Conservation (phyloP, 2,888 invertebrate species). For the Yponomeuta plumbellus region DNA sequence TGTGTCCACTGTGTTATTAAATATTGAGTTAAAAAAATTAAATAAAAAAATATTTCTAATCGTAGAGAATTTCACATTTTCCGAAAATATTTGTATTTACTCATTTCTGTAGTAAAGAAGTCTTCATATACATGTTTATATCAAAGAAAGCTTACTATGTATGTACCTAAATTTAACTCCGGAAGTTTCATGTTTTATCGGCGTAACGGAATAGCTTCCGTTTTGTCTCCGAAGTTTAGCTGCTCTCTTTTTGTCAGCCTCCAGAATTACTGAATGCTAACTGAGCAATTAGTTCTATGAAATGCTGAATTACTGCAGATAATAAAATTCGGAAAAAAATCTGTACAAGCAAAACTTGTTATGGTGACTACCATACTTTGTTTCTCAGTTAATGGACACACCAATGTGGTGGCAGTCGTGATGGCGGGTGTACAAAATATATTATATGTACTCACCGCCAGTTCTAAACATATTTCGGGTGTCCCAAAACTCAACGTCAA, state of each 20-base stretch:
- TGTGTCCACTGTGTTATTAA: constrained; percentile 34
- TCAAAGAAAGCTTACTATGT: neutral
- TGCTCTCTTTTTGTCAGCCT: neutral
- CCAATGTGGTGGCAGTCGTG: too few relatives aligned
- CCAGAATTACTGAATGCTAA: neutral
- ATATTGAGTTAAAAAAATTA: constrained; percentile 21
- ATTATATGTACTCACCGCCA: too few relatives aligned
- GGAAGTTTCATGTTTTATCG: neutral
- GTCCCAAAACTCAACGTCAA: too few relatives aligned
- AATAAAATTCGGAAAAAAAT: too few relatives aligned
- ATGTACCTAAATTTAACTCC: neutral
- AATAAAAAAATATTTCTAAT: constrained; percentile 16
- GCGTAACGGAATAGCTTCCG: neutral
- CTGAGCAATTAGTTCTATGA: neutral
- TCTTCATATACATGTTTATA: constrained; percentile 14
- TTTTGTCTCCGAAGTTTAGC: neutral
- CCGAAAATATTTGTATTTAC: constrained; percentile 10
- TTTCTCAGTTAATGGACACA: too few relatives aligned
- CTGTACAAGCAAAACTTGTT: too few relatives aligned
- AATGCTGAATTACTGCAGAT: too few relatives aligned
- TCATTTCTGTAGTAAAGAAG: constrained; percentile 7
- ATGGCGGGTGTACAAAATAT: too few relatives aligned
- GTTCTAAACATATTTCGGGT: too few relatives aligned
- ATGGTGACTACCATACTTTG: too few relatives aligned
- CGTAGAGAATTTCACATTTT: constrained; percentile 11